A percentile compares a stretch with the other conserved stretches of the same genome.
Conservation (phyloP, 2,888 invertebrate species). For the Erebia aethiops region DNA sequence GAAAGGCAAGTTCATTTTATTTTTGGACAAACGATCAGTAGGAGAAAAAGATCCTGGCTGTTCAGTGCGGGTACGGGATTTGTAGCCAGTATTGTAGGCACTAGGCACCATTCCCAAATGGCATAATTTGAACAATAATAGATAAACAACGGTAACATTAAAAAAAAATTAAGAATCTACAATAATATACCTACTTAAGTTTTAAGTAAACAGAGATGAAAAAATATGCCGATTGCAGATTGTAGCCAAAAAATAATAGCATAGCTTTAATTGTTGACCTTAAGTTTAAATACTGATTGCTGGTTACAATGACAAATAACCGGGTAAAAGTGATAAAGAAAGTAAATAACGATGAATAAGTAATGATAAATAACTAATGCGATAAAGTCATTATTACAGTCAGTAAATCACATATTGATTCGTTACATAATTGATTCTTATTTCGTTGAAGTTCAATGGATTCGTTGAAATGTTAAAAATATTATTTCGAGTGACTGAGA, state of each 20-base stretch:
- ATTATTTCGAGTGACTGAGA: conserved; percentile 4
- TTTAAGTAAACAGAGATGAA: too few relatives aligned
- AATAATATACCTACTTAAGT: too few relatives aligned
- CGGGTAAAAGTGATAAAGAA: not conserved
- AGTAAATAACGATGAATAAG: not conserved
- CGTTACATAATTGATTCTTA: not conserved
- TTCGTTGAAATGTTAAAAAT: not conserved
- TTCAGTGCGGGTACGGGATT: too few relatives aligned
- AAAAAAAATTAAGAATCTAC: too few relatives aligned
- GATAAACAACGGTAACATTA: too few relatives aligned
- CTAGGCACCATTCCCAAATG: too few relatives aligned
- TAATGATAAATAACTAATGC: not conserved
- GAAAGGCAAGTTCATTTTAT: too few relatives aligned
- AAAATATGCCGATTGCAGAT: not conserved
- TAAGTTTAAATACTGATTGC: too few relatives aligned
- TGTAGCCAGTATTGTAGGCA: too few relatives aligned
- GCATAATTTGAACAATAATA: too few relatives aligned
- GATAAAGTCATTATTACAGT: not conserved
- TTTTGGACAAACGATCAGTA: too few relatives aligned
- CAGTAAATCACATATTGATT: not conserved
- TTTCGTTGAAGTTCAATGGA: not conserved
- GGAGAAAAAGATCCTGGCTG: too few relatives aligned
- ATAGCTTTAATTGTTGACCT: not conserved
- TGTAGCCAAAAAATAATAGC: not conserved
- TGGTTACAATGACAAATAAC: not conserved